These are phyloP conservation scores for Antedon mediterranea DNA, from an alignment of 53 echinoderm and acorn worm genomes.

Conservation along the genomic window DNA sequence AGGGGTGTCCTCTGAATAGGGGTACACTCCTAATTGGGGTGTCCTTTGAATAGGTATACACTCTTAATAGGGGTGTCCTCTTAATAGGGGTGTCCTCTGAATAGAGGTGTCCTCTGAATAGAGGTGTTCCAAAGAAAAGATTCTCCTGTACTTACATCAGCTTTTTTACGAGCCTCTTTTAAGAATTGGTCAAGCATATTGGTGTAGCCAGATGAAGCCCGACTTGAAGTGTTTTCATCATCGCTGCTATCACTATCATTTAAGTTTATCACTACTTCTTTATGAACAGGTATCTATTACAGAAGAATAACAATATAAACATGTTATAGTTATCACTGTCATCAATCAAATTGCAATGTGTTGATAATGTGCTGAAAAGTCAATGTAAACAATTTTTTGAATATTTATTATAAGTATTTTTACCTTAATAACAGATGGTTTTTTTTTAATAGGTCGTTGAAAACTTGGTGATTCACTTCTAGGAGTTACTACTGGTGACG, in stretches of 20 bases:
- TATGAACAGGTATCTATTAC: conserved; percentile 79
- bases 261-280: conserved; percentile 58
- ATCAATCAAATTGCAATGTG: no score
- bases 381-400: no score
- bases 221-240: conserved; percentile 24
- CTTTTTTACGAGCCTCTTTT: conserved; percentile 52
- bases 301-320: no score
- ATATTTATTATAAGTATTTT: neutral
- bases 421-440: neutral
- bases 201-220: conserved; percentile 7
- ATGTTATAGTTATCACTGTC: no score
- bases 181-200: conserved; percentile 50
- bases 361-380: no score
- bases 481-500: neutral
- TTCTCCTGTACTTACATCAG: conserved; percentile 13
- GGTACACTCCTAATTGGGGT: no score
- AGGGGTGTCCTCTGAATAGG: no score
- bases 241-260: conserved; percentile 62
- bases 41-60: no score
- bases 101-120: neutral
- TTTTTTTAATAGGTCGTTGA: neutral
- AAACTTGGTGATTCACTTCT: neutral
- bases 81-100: no score
- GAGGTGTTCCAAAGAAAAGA: neutral
- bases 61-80: no score